Evolutionary conservation across 1,140 invertebrate genomes (phyloP).

Genomic region (Drosophila grimshawi): DNA sequence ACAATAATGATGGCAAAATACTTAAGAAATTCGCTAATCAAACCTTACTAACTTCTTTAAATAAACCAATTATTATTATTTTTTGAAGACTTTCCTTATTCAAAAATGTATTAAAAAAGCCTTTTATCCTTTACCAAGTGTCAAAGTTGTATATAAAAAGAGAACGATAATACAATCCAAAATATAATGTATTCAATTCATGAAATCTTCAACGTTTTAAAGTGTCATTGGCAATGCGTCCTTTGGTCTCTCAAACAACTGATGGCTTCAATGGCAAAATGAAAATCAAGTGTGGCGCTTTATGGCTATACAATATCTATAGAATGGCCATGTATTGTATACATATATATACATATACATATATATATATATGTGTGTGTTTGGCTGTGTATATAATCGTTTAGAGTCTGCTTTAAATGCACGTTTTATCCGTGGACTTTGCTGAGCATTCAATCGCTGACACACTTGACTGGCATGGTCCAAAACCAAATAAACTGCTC

Average conservation of each 20-base stretch:
- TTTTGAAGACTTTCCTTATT: no score
- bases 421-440: conserved; percentile 8
- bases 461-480: conserved; percentile 29
- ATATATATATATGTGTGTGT: neutral
- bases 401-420: neutral
- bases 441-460: conserved; percentile 26
- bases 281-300: conserved; percentile 27
- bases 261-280: conserved; percentile 18
- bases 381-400: neutral
- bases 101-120: no score
- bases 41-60: no score
- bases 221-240: conserved; percentile 19
- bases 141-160: no score
- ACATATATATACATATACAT: neutral
- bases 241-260: conserved; percentile 18
- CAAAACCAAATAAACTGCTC: conserved; percentile 5
- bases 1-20: neutral
- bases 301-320: conserved; percentile 12
- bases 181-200: neutral
- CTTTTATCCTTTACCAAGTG: no score
- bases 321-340: conserved; percentile 11
- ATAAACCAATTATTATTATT: no score
- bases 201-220: conserved; percentile 12
- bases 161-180: no score
- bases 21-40: neutral